A percentile compares a stretch with the other conserved stretches of the same genome.
Conservation (phyloP, 35 echinoderm and acorn worm species). For the Heliocidaris tuberculata region DNA sequence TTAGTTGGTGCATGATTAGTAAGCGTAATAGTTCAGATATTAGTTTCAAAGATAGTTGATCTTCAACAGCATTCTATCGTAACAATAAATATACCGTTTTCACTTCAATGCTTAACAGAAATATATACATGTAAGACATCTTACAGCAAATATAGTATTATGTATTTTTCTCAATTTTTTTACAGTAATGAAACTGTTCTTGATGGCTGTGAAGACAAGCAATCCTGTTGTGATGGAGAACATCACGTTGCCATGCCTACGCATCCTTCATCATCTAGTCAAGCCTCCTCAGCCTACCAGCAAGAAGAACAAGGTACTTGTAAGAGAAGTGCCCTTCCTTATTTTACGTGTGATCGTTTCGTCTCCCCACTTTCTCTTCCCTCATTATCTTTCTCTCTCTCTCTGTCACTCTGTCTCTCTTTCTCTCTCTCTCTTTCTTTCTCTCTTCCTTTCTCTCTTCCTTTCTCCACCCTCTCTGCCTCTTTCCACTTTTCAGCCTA, state of each 20-base stretch:
- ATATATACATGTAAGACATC: too few relatives aligned
- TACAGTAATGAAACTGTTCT: constrained; percentile 94
- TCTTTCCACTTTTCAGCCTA: too few relatives aligned
- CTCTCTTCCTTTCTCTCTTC: neutral
- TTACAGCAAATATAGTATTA: too few relatives aligned
- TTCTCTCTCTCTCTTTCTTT: neutral
- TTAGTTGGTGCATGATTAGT: neutral
- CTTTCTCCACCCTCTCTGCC: neutral
- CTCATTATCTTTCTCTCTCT: neutral
- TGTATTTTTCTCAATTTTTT: neutral
- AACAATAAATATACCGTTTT: neutral
- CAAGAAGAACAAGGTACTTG: constrained; percentile 94
- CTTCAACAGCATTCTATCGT: neutral
- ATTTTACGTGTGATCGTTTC: neutral
- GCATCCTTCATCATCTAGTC: constrained; percentile 88
- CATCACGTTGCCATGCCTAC: constrained; percentile 92
- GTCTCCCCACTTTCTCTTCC: neutral
- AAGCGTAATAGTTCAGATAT: neutral
- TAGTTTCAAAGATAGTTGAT: neutral
- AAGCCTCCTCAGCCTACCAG: constrained; percentile 89
- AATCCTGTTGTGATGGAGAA: constrained; percentile 99
- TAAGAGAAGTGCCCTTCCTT: neutral
- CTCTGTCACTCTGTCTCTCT: neutral
- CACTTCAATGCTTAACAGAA: neutral
- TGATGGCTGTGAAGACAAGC: constrained; percentile 86